phyloP scores from a whole-genome alignment of 1,140 invertebrate species.

The Microplitis mediator region DNA sequence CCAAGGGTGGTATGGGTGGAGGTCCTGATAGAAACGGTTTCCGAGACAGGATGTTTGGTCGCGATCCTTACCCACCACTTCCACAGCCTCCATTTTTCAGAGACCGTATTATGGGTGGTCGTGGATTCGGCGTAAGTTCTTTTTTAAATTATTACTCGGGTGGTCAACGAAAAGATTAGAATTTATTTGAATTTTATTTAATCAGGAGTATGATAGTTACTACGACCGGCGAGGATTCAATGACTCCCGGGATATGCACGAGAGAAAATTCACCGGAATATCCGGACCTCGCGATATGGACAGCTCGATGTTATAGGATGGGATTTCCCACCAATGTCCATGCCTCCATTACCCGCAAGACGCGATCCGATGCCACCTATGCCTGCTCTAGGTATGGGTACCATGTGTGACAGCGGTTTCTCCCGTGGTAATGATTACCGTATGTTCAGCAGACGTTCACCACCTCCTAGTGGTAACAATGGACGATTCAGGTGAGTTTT shows the following conservation, averaged over 20 bases:
- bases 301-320: conserved; percentile 67
- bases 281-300: conserved; percentile 67
- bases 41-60: conserved; percentile 81
- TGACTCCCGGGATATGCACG: conserved; percentile 77
- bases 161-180: no score
- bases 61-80: conserved; percentile 82
- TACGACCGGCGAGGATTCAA: conserved; percentile 78
- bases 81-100: conserved; percentile 84
- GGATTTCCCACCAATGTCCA: conserved; percentile 69
- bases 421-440: conserved; percentile 71
- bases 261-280: conserved; percentile 75
- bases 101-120: conserved; percentile 83
- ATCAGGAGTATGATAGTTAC: conserved; percentile 80
- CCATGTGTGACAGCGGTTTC: conserved; percentile 64
- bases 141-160: neutral
- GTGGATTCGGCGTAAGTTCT: conserved; percentile 73
- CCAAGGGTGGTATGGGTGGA: conserved; percentile 72
- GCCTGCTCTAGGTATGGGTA: conserved; percentile 66
- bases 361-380: conserved; percentile 71
- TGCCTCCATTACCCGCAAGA: conserved; percentile 67
- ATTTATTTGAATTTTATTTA: neutral
- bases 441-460: conserved; percentile 81
- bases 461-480: conserved; percentile 65
- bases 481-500: conserved; percentile 62
- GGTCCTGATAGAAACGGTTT: conserved; percentile 74